A percentile compares a stretch with the other conserved stretches of the same genome.
Conservation (phyloP, 2,113 vertebrate species). For the Trogon surrucura region DNA sequence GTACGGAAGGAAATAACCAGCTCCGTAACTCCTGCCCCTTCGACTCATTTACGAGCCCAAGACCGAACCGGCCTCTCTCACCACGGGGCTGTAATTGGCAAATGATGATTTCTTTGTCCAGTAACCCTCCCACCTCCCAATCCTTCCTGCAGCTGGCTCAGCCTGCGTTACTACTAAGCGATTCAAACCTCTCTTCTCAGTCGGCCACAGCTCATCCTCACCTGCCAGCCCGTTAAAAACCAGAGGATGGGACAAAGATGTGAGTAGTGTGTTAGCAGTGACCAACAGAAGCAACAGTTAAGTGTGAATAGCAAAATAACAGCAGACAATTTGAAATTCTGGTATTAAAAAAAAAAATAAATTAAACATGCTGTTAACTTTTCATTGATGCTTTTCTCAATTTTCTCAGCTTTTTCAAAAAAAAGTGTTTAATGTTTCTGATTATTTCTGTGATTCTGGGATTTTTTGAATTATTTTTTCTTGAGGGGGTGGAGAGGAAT, state of each 20-base stretch:
- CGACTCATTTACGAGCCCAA: not conserved
- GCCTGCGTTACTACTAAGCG: not conserved
- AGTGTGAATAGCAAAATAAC: not conserved
- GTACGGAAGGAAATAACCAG: not conserved
- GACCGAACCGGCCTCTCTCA: not conserved
- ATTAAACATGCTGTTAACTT: not conserved
- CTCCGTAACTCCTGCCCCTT: not conserved
- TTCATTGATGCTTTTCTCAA: not conserved
- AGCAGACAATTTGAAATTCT: not conserved
- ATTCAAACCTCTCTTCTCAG: not conserved
- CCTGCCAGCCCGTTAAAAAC: not conserved
- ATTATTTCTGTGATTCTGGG: not conserved
- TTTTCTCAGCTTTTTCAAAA: not conserved
- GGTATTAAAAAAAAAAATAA: not conserved
- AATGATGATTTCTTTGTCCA: not conserved
- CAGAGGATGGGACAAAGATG: not conserved
- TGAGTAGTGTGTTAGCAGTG: not conserved
- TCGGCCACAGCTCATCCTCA: not conserved
- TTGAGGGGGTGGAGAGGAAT: not conserved
- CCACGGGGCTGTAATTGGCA: not conserved
- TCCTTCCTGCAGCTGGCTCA: not conserved
- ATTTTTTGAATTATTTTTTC: not conserved
- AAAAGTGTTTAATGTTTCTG: not conserved
- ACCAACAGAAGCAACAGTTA: not conserved
- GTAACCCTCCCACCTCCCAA: not conserved